Percentiles rank a stretch among this genome's conserved stretches.
Evolutionary conservation across 1,140 invertebrate species (phyloP).

Genomic region (Pseudomyrmex pallidus): DNA sequence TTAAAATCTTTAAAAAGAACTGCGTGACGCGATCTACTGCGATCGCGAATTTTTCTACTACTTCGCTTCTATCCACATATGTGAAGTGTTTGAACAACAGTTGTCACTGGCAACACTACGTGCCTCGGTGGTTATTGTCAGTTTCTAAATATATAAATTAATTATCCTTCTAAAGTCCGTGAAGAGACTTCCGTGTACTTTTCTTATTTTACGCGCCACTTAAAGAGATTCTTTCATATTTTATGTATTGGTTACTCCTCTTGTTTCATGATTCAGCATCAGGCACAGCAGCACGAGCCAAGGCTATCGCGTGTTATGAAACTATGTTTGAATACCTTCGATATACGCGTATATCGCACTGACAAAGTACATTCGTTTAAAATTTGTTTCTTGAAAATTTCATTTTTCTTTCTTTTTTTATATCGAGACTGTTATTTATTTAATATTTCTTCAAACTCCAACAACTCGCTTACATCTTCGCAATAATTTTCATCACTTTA

Average conservation of each 20-base stretch:
- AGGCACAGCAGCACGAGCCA: too few species aligned
- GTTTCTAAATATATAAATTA: slow-evolving; percentile 26
- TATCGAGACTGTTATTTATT: too few species aligned
- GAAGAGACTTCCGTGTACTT: neutral
- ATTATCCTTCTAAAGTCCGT: slow-evolving; percentile 7
- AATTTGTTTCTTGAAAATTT: too few species aligned
- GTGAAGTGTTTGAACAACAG: slow-evolving; percentile 60
- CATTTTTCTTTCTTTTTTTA: too few species aligned
- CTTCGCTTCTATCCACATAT: slow-evolving; percentile 26
- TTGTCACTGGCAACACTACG: slow-evolving; percentile 20
- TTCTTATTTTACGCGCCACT: slow-evolving; percentile 1
- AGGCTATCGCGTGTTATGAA: too few species aligned
- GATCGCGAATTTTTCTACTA: slow-evolving; percentile 47
- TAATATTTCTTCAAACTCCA: too few species aligned
- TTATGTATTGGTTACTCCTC: neutral
- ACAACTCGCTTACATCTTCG: neutral
- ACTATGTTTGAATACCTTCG: too few species aligned
- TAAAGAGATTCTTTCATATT: slow-evolving; percentile 1
- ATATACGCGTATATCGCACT: too few species aligned
- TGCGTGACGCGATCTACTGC: too few species aligned
- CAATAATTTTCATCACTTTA: neutral
- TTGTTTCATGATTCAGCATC: slow-evolving; percentile 11
- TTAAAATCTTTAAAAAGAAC: slow-evolving; percentile 11
- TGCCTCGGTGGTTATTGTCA: neutral
- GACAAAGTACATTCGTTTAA: too few species aligned